Percentiles rank a stretch among this genome's conserved stretches.
phyloP scores from a whole-genome alignment of 2,888 invertebrate genomes.

The Ochlodes sylvanus region DNA sequence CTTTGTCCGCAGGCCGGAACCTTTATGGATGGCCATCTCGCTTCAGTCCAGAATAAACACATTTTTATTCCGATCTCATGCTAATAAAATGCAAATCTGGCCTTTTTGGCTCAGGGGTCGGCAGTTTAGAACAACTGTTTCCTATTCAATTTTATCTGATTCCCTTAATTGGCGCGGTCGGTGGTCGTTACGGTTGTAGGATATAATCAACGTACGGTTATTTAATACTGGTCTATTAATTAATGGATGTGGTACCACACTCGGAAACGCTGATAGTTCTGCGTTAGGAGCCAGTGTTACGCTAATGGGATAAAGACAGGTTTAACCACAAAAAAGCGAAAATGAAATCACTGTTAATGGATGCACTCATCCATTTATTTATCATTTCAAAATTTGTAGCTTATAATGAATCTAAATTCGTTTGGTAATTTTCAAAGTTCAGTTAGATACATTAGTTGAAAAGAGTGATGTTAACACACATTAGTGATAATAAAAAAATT shows the following conservation, averaged over 20 bases:
- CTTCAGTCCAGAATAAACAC: slow-evolving; percentile 77
- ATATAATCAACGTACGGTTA: not conserved
- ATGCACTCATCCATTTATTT: too few relatives aligned
- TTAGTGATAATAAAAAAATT: too few relatives aligned
- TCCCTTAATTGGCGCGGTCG: slow-evolving; percentile 64
- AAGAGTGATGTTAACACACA: too few relatives aligned
- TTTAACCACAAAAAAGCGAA: too few relatives aligned
- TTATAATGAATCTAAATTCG: too few relatives aligned
- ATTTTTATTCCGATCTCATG: slow-evolving; percentile 79
- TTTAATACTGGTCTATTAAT: slow-evolving; percentile 6
- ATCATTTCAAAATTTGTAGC: too few relatives aligned
- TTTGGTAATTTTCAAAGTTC: too few relatives aligned
- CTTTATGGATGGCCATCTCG: slow-evolving; percentile 45
- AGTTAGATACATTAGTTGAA: too few relatives aligned
- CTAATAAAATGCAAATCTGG: slow-evolving; percentile 81
- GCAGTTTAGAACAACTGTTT: slow-evolving; percentile 70
- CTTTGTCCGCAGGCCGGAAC: slow-evolving; percentile 19
- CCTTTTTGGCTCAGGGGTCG: slow-evolving; percentile 76
- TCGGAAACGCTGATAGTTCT: too few relatives aligned
- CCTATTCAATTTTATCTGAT: slow-evolving; percentile 77
- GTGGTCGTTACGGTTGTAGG: slow-evolving; percentile 24
- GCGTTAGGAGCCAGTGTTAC: too few relatives aligned
- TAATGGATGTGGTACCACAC: not conserved
- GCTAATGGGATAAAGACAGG: too few relatives aligned
- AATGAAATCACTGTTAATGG: too few relatives aligned